Evolutionary conservation across 2,797 vertebrate genomes (phyloP), one percentile per base, ranked within the genome.

Genomic region (Chelon labrosus): DNA sequence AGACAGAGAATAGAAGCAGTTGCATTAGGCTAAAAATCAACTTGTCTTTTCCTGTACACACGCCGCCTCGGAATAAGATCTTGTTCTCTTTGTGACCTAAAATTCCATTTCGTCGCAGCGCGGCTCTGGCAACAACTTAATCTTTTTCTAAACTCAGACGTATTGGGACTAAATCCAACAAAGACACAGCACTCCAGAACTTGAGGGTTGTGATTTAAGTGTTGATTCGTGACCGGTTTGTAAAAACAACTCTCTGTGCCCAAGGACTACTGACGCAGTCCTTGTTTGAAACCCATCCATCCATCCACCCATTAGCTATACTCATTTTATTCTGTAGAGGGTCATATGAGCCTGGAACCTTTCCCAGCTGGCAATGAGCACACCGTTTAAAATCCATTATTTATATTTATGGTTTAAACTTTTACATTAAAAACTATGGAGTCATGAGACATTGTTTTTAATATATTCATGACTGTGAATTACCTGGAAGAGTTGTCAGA

Each of bases 61-160:
- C 5, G 27, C 38, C 50, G 63, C 50, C 49, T 74, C 7, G 5
- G 17, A 78, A 75, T 75, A 73, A 84, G 35, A 60, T 60, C 12
- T 50, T 47, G 61, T 73, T 78, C 64, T 58, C 52, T 44, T 68
- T 67, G 73, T 73, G 79, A 79, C 67, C 72, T 65, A 63, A 86
- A 89, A 80, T 82, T 70, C 72, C 56, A 38, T 79, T 85, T 67
- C 27, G 49, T 47, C 44, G 70, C 78, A n/a, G 27, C 65, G 52
- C 55, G 54, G 85, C 72, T 84, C 79, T 77, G 65, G 65, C 79
- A 81, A 78, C 79, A 75, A 67, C 79, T 77, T 86, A 63, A 82
- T 88, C 77, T 85, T 75, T 41, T 47, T 65, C 69, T 70, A 70
- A 80, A 83, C 50, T 77, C 64, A 66, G 72, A 80, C 42, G 14